Evolutionary conservation across 2,113 vertebrate species (phyloP).

Genomic region (Sceloporus tristichus): DNA sequence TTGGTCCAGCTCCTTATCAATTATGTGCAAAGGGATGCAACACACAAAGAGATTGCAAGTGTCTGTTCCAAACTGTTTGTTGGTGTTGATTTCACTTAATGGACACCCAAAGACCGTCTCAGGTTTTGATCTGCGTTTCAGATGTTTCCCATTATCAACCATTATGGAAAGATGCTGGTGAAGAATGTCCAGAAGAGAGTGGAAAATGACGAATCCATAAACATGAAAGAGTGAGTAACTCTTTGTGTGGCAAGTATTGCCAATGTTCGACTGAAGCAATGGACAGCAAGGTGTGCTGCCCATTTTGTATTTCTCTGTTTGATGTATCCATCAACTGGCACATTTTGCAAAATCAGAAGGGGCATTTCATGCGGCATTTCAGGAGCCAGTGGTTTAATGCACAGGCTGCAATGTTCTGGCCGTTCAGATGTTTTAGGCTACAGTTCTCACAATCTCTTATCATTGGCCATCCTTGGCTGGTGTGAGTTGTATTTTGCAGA

Average conservation of each 20-base stretch:
- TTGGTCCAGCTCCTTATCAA: no score
- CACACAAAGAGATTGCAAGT: neutral
- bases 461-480: no score
- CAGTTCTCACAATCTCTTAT: no score
- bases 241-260: accelerated
- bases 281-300: no score
- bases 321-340: neutral
- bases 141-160: constrained; percentile 83
- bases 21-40: neutral
- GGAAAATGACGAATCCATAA: constrained; percentile 65
- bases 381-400: no score
- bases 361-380: no score
- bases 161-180: constrained; percentile 77
- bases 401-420: no score
- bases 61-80: accelerated
- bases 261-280: no score
- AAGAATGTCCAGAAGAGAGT: constrained; percentile 74
- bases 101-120: neutral
- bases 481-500: no score
- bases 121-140: constrained; percentile 64
- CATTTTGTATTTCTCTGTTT: neutral
- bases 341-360: neutral
- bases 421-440: no score
- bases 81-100: neutral
- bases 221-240: constrained; percentile 75